Conservation (phyloP, 2,888 invertebrate genomes). For the Heliconius sara region DNA sequence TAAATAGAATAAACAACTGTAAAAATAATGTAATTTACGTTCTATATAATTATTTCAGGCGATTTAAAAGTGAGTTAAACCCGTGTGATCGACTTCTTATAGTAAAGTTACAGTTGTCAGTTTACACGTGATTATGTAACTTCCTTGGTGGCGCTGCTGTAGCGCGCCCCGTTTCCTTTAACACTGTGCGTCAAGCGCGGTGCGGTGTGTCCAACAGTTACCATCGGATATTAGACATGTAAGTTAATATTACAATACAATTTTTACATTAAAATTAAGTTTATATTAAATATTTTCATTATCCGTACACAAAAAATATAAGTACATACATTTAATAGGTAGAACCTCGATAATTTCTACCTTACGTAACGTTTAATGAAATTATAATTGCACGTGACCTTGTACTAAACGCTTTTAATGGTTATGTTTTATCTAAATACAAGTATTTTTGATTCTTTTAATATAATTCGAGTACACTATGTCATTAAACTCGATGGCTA, state of each 20-base stretch:
- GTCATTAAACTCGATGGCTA: constrained; percentile 40
- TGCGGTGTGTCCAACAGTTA: constrained; percentile 73
- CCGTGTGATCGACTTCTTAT: neutral
- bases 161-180: constrained; percentile 72
- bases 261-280: constrained; percentile 23
- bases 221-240: constrained; percentile 79
- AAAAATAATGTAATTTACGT: too few species aligned
- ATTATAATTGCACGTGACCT: constrained; percentile 81
- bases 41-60: neutral
- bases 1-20: neutral
- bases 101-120: constrained; percentile 50
- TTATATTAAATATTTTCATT: constrained; percentile 11
- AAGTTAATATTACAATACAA: constrained; percentile 57
- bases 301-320: neutral
- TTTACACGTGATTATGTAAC: constrained; percentile 75
- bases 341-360: constrained; percentile 52
- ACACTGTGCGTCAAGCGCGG: constrained; percentile 79
- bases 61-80: constrained; percentile 8
- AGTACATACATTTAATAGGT: constrained; percentile 16
- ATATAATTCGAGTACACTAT: neutral
- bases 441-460: neutral
- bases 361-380: constrained; percentile 79
- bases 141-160: constrained; percentile 71
- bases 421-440: constrained; percentile 20
- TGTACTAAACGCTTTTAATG: constrained; percentile 59